Conservation (phyloP, 2,113 vertebrate species). For the Psammodynastes pulverulentus region DNA sequence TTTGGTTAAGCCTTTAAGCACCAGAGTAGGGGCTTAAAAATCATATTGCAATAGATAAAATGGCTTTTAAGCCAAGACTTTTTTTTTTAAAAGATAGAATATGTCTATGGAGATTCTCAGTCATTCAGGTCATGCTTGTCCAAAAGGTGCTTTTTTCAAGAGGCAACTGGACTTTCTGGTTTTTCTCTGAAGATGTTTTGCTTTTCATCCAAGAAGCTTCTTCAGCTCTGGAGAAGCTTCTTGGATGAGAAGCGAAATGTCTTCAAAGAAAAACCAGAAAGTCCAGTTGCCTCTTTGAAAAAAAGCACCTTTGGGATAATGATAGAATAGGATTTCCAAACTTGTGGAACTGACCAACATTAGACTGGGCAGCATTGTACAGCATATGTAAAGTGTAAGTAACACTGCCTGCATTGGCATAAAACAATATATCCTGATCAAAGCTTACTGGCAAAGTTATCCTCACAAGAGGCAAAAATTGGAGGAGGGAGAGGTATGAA, state of each 20-base stretch:
- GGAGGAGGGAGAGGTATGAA: not conserved
- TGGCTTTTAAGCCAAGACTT: not conserved
- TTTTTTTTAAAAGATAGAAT: not conserved
- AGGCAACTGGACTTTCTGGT: too few species aligned
- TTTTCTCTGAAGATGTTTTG: too few species aligned
- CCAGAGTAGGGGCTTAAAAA: constrained; percentile 8
- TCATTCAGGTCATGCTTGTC: too few species aligned
- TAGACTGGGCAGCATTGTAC: not conserved
- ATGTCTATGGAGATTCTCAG: too few species aligned
- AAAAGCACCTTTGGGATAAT: not conserved
- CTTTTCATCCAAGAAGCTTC: too few species aligned
- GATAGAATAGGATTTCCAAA: not conserved
- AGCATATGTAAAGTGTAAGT: not conserved
- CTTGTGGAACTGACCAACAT: not conserved
- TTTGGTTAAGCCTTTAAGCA: constrained; percentile 44
- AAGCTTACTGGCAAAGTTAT: not conserved
- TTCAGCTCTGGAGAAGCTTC: too few species aligned
- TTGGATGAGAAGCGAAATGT: too few species aligned
- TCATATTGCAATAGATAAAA: not conserved
- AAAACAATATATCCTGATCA: not conserved
- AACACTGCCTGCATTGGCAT: not conserved
- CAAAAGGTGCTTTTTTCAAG: too few species aligned
- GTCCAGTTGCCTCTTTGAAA: too few species aligned
- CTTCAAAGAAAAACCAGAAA: too few species aligned
- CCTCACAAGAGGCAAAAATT: not conserved